Conservation (phyloP, 2,797 vertebrate genomes). For the Etheostoma perlongum region DNA sequence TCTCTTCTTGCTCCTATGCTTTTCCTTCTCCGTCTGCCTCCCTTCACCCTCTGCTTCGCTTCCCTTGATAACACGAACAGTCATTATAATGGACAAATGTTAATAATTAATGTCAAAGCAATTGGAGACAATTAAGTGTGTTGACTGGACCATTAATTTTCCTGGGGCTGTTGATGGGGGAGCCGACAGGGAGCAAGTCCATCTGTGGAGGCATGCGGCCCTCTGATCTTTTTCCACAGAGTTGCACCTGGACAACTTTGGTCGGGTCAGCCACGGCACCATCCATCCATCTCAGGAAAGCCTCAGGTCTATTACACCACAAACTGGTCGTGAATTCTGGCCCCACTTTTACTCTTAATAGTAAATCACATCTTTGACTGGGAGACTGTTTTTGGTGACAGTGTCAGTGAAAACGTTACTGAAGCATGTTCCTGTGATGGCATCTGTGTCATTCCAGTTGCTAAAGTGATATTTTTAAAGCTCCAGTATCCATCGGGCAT, state of each 20-base stretch:
- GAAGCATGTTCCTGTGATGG: constrained; percentile 30
- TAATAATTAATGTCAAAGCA: constrained; percentile 89
- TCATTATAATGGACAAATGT: constrained; percentile 76
- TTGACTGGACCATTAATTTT: constrained; percentile 86
- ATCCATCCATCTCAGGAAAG: constrained; percentile 41
- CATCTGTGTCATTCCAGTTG: constrained; percentile 39
- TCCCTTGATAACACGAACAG: constrained; percentile 71
- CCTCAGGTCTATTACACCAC: constrained; percentile 39
- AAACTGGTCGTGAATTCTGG: constrained; percentile 30
- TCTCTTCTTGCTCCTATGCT: constrained; percentile 62
- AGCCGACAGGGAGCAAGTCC: constrained; percentile 45
- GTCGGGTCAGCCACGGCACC: constrained; percentile 36
- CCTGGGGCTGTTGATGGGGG: constrained; percentile 57
- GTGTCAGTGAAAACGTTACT: constrained; percentile 23
- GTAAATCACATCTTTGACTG: constrained; percentile 35
- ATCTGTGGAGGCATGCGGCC: constrained; percentile 59
- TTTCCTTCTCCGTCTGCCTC: constrained; percentile 41
- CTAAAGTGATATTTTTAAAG: constrained; percentile 36
- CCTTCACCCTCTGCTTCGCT: constrained; percentile 54
- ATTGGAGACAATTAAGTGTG: constrained; percentile 88
- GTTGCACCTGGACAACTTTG: constrained; percentile 47
- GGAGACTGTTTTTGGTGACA: neutral
- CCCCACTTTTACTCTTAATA: neutral
- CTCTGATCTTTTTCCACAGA: constrained; percentile 46
- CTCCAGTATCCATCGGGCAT: constrained; percentile 22